These are phyloP conservation scores for Orientallactaga bullata DNA, from an alignment of 2,113 vertebrate species.

Conservation along the genomic window DNA sequence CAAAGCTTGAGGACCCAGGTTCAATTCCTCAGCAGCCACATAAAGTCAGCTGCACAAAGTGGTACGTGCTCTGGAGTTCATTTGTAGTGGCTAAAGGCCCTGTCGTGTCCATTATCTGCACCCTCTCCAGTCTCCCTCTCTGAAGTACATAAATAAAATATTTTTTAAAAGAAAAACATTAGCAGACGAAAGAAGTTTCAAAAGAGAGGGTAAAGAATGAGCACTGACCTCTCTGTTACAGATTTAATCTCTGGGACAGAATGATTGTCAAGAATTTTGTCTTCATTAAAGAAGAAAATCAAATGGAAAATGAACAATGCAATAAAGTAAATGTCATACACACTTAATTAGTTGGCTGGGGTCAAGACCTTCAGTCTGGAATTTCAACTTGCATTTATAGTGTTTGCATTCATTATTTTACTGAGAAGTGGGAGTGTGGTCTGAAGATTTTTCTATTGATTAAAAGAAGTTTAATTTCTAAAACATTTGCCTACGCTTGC, in stretches of 20 bases:
- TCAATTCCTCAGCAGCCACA: too few relatives aligned
- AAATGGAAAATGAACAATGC: slow-evolving; percentile 58
- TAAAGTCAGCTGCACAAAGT: too few relatives aligned
- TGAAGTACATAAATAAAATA: too few relatives aligned
- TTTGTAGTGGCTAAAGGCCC: too few relatives aligned
- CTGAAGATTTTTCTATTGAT: slow-evolving; percentile 48
- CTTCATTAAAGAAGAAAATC: slow-evolving; percentile 67
- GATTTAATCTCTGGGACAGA: slow-evolving; percentile 55
- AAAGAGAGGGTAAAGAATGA: background rate
- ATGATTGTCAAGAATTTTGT: slow-evolving; percentile 64
- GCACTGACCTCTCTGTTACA: slow-evolving; percentile 61
- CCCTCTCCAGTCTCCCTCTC: too few relatives aligned
- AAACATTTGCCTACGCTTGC: slow-evolving; percentile 43
- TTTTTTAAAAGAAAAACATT: background rate
- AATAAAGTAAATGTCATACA: slow-evolving; percentile 61
- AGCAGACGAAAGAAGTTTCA: slow-evolving; percentile 8
- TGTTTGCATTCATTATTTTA: slow-evolving; percentile 50
- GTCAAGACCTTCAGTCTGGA: slow-evolving; percentile 32
- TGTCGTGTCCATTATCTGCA: too few relatives aligned
- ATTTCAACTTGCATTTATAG: slow-evolving; percentile 41
- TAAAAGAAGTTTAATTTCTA: slow-evolving; percentile 63
- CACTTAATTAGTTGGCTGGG: slow-evolving; percentile 7
- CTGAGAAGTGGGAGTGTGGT: slow-evolving; percentile 18
- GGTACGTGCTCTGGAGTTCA: too few relatives aligned
- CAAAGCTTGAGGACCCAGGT: too few relatives aligned